Evolutionary conservation across 2,113 vertebrate genomes (phyloP), one percentile per base, ranked within the genome.

Genomic region (Haemorhous mexicanus): DNA sequence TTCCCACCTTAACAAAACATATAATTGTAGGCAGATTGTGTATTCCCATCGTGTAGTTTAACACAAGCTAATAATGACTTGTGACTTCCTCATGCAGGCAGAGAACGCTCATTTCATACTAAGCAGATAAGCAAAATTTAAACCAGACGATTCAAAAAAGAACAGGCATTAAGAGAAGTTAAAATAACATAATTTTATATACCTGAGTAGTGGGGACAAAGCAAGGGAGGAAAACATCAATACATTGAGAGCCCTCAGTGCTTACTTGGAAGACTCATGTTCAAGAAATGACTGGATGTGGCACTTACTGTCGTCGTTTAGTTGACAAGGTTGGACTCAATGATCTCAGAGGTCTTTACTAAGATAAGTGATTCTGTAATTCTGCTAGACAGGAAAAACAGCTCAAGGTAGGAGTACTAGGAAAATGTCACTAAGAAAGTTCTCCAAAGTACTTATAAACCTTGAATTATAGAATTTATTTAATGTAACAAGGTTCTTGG

Each of bases 31-130:
- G 72, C 77, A 97, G 67, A 91, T 37, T 84, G 62, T 35, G 7
- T 96, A 96, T 97, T 97, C 96, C 97, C 95, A 97, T 88, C 37
- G 58, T 84, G 78, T 87, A 95, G 90, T 97, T 97, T 67, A 94
- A 73, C 78, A 84, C 95, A 97, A 98, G 74, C 94, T 96, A 97
- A 96, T 98, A 97, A 98, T 96, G 93, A 97, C 93, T 97, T 97
- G 97, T 96, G 95, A 97, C 90, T 97, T 98, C 96, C 96, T 96
- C 87, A 94, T 89, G 82, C 86, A 91, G 58, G 89, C 92, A 93
- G 90, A 94, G 75, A 87, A 82, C 84, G 76, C 84, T 96, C 86
- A 81, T 93, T 93, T 78, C 76, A 41, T 77, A 52, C 50, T 49
- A 85, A 89, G 80, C 85, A 97, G 94, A 94, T 97, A 97, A 95